Percentiles rank a stretch among this genome's conserved stretches.
Evolutionary conservation across 2,888 invertebrate genomes (phyloP).

Genomic region (Sussaba pulchella): DNA sequence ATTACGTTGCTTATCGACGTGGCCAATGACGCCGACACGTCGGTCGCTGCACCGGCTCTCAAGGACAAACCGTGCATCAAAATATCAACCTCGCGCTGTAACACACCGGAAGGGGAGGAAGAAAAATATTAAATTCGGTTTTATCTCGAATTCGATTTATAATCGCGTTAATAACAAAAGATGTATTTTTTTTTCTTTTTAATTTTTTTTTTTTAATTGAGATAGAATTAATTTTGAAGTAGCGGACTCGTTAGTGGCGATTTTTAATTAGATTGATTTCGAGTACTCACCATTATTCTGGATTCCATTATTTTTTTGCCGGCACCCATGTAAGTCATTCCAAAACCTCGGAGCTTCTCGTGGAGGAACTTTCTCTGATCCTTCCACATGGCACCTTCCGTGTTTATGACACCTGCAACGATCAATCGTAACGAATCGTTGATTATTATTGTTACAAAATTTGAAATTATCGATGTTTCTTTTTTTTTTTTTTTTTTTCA

Average conservation of each 20-base stretch:
- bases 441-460: not conserved
- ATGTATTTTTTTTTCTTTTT: not conserved
- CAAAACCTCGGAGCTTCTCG: conserved; percentile 93
- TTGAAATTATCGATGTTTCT: not conserved
- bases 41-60: conserved; percentile 89
- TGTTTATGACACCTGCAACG: conserved; percentile 93
- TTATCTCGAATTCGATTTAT: not conserved
- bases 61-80: conserved; percentile 89
- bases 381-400: conserved; percentile 95
- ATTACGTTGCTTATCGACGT: conserved; percentile 96
- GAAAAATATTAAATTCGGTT: not conserved
- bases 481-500: not conserved
- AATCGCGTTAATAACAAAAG: conserved; percentile 3
- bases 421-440: not conserved
- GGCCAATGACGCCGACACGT: conserved; percentile 91
- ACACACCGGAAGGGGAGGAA: conserved; percentile 60
- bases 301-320: conserved; percentile 93
- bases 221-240: too few relatives aligned
- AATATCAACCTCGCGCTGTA: conserved; percentile 90
- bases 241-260: too few relatives aligned
- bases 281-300: conserved; percentile 90
- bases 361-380: conserved; percentile 95
- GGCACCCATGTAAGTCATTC: conserved; percentile 94
- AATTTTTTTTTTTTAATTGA: not conserved
- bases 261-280: not conserved